Base-by-base conservation (phyloP, 2,113 vertebrate genomes). In the Heptranchias perlo region DNA sequence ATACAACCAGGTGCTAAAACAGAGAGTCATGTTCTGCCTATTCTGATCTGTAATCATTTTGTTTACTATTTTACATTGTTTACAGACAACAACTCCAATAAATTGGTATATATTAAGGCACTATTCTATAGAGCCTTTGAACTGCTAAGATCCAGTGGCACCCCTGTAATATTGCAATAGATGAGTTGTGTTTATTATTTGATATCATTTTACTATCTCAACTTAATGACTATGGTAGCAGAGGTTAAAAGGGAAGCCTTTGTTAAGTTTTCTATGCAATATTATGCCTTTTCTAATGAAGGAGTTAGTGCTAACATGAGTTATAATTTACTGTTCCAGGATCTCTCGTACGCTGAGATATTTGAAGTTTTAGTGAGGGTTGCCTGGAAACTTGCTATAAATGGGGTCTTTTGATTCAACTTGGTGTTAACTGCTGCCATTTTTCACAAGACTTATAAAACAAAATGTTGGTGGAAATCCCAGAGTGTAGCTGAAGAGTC, bases 201-300 rank as follows among this genome's bases (percentile, higher is more conserved):
- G 35, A 62, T 93, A 93, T 93, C 89, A 93, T 93, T 93, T 93
- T 93, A 93, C 89, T 93, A 91, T 58, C 58, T 93, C 89, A 39
- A 62, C n/a, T 39, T 16, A 93, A 93, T 93, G 89, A 64, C 58
- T 16, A 39, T 64, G n/a, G 31, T 64, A 21, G 89, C 35, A 39
- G 58, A 62, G 13, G 52, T 16, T 31, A 58, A 91, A 91, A 5
- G 58, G 18, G n/a, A 93, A 93, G 54, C 35, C n/a, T 93, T 62
- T 93, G 58, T 62, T 61, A 39, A 61, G 58, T 44, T 62, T 93
- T n/a, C 89, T 39, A 62, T 64, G 10, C 31, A 93, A 62, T 39
- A 93, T 93, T 23, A 23, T 93, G n/a, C 58, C 14, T 44, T 64
- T 62, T n/a, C 89, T 93, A 93, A 93, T 39, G 35, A 64, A 93